These are phyloP conservation scores for Venustaconcha ellipsiformis DNA, from an alignment of 1,140 invertebrate species.

Conservation along the genomic window DNA sequence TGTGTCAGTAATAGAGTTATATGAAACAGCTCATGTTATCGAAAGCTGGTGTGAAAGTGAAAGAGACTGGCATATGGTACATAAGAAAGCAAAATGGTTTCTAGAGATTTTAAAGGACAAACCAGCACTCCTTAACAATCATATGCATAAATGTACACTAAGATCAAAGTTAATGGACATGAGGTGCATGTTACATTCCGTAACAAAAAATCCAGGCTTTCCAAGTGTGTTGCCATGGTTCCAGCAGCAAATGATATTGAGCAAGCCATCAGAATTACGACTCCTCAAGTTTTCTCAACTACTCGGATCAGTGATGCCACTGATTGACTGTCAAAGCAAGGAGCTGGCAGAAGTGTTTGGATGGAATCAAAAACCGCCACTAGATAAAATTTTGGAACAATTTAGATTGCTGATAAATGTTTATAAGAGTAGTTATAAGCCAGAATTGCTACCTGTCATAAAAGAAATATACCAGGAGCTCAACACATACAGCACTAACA, in stretches of 20 bases:
- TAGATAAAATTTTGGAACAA: conserved; percentile 11
- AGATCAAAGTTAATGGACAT: background rate
- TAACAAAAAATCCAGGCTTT: background rate
- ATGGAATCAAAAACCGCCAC: conserved; percentile 10
- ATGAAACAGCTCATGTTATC: background rate
- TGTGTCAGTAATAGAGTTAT: conserved; percentile 1
- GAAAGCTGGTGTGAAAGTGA: background rate
- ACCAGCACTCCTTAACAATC: background rate
- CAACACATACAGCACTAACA: too few species aligned
- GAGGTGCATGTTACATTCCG: background rate
- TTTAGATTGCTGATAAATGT: conserved; percentile 1
- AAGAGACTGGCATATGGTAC: background rate
- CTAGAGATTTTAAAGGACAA: conserved; percentile 9
- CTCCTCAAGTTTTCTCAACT: background rate
- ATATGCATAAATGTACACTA: background rate
- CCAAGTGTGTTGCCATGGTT: conserved; percentile 14
- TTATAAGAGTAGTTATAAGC: background rate
- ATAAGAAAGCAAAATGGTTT: background rate
- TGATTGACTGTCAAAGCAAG: conserved; percentile 2
- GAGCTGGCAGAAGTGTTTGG: background rate
- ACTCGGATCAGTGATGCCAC: conserved; percentile 3
- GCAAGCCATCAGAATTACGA: conserved; percentile 4
- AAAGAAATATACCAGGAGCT: conserved; percentile 13
- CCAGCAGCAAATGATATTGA: background rate
- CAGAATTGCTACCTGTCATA: conserved; percentile 4